These are phyloP conservation scores for Rhabdornis inornatus DNA, from an alignment of 2,113 vertebrate genomes.

Conservation along the genomic window DNA sequence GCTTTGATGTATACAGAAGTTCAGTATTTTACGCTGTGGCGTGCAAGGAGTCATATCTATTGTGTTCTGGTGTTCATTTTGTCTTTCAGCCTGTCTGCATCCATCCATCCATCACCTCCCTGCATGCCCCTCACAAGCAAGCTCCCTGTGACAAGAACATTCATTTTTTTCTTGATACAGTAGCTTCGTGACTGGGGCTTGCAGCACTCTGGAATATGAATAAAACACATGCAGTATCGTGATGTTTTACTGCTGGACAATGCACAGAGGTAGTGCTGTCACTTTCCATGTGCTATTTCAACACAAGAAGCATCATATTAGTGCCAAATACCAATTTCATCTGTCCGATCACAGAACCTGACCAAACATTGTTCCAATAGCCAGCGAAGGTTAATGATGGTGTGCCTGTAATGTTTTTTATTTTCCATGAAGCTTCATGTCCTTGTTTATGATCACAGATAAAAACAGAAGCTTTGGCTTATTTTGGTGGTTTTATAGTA, in stretches of 20 bases:
- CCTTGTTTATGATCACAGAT: not conserved
- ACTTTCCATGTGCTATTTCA: not conserved
- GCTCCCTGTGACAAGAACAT: not conserved
- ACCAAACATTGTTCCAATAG: not conserved
- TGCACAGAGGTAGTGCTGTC: not conserved
- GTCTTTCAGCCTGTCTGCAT: not conserved
- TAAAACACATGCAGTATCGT: not conserved
- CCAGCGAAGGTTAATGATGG: not conserved
- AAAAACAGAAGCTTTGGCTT: not conserved
- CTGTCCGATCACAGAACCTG: not conserved
- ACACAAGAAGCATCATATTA: not conserved
- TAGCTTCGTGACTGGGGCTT: not conserved
- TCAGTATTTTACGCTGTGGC: not conserved
- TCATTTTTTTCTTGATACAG: not conserved
- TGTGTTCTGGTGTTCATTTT: not conserved
- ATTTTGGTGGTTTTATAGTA: not conserved
- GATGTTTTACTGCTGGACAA: not conserved
- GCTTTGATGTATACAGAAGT: not conserved
- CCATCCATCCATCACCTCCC: not conserved
- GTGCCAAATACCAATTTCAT: not conserved
- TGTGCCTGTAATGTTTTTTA: not conserved
- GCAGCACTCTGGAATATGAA: not conserved
- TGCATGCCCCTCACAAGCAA: fast-evolving
- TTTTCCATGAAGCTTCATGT: not conserved
- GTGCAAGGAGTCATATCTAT: not conserved